Evolutionary conservation across 2,888 invertebrate species (phyloP).

Genomic region (Drosophila mimica): DNA sequence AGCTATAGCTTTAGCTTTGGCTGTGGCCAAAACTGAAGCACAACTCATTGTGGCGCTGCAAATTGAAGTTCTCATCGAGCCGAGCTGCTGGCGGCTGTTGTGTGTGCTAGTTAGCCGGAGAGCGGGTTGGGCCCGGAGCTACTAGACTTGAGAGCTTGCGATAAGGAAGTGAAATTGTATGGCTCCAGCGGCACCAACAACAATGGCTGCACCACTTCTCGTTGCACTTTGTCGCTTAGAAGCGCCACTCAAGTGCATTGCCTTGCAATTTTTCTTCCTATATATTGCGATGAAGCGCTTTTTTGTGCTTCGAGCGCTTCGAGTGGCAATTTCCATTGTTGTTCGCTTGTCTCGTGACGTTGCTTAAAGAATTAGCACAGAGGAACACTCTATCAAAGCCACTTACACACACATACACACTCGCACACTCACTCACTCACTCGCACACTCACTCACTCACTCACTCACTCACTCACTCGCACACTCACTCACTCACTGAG

Average conservation of each 20-base stretch:
- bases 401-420: conserved; percentile 15
- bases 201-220: conserved; percentile 48
- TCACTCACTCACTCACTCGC: conserved; percentile 14
- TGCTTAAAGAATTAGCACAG: conserved; percentile 52
- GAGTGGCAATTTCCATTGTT: conserved; percentile 67
- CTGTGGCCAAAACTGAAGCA: conserved; percentile 56
- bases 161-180: conserved; percentile 75
- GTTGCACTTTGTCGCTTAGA: conserved; percentile 65
- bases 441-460: conserved; percentile 15
- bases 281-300: conserved; percentile 38
- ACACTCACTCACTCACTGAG: conserved; percentile 8
- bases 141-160: conserved; percentile 54
- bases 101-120: neutral
- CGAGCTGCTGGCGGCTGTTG: conserved; percentile 20
- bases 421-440: conserved; percentile 13
- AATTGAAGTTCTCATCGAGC: conserved; percentile 70
- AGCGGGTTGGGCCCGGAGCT: neutral
- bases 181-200: conserved; percentile 63
- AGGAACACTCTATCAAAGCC: conserved; percentile 49
- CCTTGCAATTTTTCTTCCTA: conserved; percentile 45
- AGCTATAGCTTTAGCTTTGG: conserved; percentile 6
- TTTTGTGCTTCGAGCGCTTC: conserved; percentile 38
- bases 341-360: conserved; percentile 43
- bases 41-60: conserved; percentile 67
- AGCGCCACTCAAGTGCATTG: conserved; percentile 66